Evolutionary conservation across 2,888 invertebrate species (phyloP).

Genomic region (Eutolmus rufibarbis): DNA sequence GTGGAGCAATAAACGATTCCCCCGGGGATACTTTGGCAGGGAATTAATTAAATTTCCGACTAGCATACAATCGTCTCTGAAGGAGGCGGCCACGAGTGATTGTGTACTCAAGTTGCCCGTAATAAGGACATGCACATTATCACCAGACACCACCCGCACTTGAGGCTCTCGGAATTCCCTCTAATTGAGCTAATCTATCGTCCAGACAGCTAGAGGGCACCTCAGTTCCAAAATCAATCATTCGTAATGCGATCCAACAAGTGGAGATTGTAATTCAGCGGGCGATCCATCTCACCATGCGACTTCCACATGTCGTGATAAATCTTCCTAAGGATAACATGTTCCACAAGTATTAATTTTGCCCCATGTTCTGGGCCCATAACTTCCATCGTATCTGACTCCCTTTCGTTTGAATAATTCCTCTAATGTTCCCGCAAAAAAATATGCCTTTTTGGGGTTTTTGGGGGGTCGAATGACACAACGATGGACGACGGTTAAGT

Average conservation of each 20-base stretch:
- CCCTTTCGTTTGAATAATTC: not conserved
- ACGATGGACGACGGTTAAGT: not conserved
- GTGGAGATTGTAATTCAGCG: not conserved
- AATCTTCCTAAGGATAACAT: not conserved
- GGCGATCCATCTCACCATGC: not conserved
- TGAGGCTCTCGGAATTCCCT: not conserved
- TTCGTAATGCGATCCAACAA: not conserved
- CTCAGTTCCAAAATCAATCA: not conserved
- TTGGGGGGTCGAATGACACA: not conserved
- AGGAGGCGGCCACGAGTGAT: not conserved
- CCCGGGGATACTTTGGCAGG: not conserved
- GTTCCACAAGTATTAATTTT: not conserved
- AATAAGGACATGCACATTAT: not conserved
- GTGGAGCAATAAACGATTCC: not conserved
- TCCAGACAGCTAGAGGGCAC: not conserved
- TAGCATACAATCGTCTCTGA: not conserved
- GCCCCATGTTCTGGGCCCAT: not conserved
- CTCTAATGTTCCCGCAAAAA: not conserved
- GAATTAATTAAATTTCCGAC: not conserved
- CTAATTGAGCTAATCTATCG: not conserved
- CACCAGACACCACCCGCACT: not conserved
- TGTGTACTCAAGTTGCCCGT: not conserved
- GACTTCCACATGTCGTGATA: not conserved
- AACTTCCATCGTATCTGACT: not conserved
- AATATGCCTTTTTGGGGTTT: not conserved